Evolutionary conservation across 2,113 vertebrate genomes (phyloP), one percentile per base, ranked within the genome.

Genomic region (Macroglossus sobrinus): DNA sequence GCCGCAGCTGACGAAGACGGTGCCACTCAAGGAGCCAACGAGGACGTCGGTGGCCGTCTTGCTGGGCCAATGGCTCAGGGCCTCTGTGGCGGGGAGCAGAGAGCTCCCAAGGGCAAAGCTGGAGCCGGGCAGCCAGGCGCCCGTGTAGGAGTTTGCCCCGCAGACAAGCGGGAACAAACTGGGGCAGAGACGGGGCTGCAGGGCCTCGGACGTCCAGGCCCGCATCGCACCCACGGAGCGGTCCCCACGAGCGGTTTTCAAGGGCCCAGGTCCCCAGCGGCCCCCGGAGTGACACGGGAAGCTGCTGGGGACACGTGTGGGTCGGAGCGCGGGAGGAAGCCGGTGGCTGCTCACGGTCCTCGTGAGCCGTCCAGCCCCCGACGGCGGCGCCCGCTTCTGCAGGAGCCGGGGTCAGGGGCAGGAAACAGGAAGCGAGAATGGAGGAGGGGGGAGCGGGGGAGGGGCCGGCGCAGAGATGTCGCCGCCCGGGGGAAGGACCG

Each of bases 311-410:
- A 35, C 1, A 0, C 0, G 5, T 2, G 57, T 21, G 66, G 33
- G 12, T 21, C n/a, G 0, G 61, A 13, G 74, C 16, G 2, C 45
- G 40, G 47, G 43, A 38, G 91, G 21, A n/a, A 19, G 38, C 10
- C 0, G n/a, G n/a, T n/a, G n/a, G n/a, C n/a, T n/a, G n/a, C n/a
- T n/a, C n/a, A n/a, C n/a, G n/a, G n/a, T n/a, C 28, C 26, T 28
- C 1, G 0, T 0, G 3, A 75, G 35, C 38, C 0, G 19, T n/a
- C 75, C 47, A 76, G 53, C 8, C 75, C 84, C 3, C n/a, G n/a
- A n/a, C n/a, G 21, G 1, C 0, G 1, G 81, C n/a, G 81, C 47
- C 45, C 7, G 9, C 85, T 82, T 43, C 88, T 78, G 71, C 72
- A 84, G 79, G 55, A 47, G 80, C 57, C 74, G 50, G 72, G 47